Evolutionary conservation across 1,140 invertebrate genomes (phyloP).

Genomic region (Nephotettix cincticeps): DNA sequence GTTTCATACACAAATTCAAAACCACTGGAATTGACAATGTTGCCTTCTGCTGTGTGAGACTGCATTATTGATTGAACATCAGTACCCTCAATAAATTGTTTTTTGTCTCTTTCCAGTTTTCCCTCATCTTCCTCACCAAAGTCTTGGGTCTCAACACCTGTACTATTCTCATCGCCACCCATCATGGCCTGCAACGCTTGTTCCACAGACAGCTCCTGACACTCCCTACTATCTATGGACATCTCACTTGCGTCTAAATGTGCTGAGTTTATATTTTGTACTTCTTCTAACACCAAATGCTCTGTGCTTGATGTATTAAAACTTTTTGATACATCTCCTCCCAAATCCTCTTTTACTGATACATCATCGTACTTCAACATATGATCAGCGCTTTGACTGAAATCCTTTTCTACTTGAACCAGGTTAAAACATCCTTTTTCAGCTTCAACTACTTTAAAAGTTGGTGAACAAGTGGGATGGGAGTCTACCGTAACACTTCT

Average conservation of each 20-base stretch:
- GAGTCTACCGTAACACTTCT: background rate
- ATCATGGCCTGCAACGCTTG: slow-evolving; percentile 38
- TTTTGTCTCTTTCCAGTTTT: background rate
- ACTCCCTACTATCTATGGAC: slow-evolving; percentile 3
- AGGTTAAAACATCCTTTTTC: background rate
- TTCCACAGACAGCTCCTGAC: slow-evolving; percentile 26
- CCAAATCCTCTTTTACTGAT: background rate
- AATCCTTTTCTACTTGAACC: too few species aligned
- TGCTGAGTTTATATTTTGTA: slow-evolving; percentile 12
- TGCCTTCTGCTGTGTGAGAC: background rate
- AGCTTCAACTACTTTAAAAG: background rate
- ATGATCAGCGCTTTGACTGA: too few species aligned
- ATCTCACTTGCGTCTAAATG: background rate
- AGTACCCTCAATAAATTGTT: background rate
- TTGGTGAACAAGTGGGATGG: background rate
- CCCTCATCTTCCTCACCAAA: slow-evolving; percentile 15
- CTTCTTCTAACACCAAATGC: slow-evolving; percentile 11
- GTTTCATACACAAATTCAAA: slow-evolving; percentile 1
- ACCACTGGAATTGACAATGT: background rate
- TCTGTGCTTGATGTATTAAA: slow-evolving; percentile 16
- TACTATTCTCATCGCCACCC: slow-evolving; percentile 30
- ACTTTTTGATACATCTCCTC: background rate
- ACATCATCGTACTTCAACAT: background rate
- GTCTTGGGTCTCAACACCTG: slow-evolving; percentile 13
- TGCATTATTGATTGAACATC: too few species aligned